Percentiles rank a stretch among this genome's conserved stretches.
Evolutionary conservation across 2,797 vertebrate genomes (phyloP).

Genomic region (Phrynocephalus vlangalii): DNA sequence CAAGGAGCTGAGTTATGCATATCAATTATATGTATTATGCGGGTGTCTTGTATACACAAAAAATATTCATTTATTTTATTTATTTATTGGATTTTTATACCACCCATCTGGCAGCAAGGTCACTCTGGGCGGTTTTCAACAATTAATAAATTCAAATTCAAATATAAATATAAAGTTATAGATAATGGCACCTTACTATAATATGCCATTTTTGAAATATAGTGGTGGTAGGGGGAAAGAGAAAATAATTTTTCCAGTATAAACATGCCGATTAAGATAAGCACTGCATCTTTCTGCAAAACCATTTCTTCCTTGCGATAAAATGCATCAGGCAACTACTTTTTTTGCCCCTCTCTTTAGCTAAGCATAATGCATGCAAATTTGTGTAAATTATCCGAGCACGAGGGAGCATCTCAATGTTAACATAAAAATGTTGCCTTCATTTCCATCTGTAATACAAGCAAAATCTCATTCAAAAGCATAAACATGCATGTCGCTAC

Average conservation of each 20-base stretch:
- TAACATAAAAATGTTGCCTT: conserved; percentile 15
- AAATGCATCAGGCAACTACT: background rate
- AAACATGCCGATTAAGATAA: rapidly evolving
- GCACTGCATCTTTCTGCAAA: background rate
- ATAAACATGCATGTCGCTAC: conserved; percentile 22
- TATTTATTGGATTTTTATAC: too few relatives aligned
- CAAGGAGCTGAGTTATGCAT: background rate
- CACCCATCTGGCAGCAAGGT: too few relatives aligned
- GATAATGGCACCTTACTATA: background rate
- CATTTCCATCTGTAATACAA: conserved; percentile 12
- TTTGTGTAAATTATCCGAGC: conserved; percentile 28
- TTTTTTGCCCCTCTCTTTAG: conserved; percentile 4
- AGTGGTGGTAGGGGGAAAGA: background rate
- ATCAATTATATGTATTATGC: too few relatives aligned
- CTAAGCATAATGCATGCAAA: conserved; percentile 20
- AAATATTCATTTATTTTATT: too few relatives aligned
- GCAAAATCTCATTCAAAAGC: conserved; percentile 26
- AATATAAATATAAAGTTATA: background rate
- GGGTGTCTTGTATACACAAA: too few relatives aligned
- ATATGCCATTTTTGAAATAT: background rate
- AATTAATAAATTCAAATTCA: too few relatives aligned
- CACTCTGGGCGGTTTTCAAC: too few relatives aligned
- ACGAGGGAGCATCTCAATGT: background rate
- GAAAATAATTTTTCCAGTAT: background rate
- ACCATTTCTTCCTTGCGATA: background rate